Conservation (phyloP, 2,797 vertebrate genomes). For the Sebastes kiyomatsui region DNA sequence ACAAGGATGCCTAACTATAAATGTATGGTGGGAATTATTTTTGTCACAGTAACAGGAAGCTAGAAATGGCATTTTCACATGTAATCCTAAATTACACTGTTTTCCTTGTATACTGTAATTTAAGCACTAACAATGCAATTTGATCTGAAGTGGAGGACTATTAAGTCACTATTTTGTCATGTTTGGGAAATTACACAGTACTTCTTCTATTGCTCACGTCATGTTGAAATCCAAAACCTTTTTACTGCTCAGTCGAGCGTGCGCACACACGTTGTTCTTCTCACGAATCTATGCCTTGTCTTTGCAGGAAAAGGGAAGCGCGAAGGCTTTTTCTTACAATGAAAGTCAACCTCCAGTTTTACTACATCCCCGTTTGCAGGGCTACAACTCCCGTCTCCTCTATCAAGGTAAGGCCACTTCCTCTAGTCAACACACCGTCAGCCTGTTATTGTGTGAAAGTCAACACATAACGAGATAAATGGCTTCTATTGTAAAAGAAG, state of each 20-base stretch:
- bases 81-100: neutral
- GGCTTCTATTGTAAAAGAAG: neutral
- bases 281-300: constrained; percentile 4
- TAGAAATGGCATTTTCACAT: neutral
- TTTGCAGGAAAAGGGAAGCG: constrained; percentile 90
- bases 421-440: neutral
- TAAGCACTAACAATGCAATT: neutral
- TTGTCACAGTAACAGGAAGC: neutral
- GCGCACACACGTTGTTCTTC: neutral
- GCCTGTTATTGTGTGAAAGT: neutral
- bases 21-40: neutral
- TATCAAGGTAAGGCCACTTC: constrained; percentile 67
- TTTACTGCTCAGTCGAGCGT: neutral
- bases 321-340: constrained; percentile 87
- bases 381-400: constrained; percentile 34
- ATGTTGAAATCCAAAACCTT: neutral
- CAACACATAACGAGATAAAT: neutral
- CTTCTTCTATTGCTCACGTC: neutral
- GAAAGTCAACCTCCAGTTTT: constrained; percentile 92
- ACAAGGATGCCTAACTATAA: neutral
- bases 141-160: neutral
- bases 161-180: neutral
- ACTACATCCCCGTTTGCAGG: constrained; percentile 87
- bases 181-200: neutral
- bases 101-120: neutral